Base-by-base conservation (phyloP, 2,888 invertebrate genomes). In the Habroteleia sp. region DNA sequence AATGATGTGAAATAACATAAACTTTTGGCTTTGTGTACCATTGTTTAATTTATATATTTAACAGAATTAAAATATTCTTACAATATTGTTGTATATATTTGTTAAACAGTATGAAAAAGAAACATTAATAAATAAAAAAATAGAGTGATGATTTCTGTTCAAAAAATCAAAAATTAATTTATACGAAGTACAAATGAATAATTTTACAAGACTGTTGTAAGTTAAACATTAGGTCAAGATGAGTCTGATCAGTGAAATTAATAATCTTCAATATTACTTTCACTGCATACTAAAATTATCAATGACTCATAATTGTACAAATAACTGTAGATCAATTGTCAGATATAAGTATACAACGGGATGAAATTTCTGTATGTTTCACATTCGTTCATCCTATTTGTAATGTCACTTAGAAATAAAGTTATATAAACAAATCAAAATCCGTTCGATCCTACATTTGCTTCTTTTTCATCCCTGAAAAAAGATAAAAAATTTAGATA, bases 381-480 rank as follows among this genome's bases (percentile, higher is more conserved):
- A 44, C 65, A 65, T 60, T 54, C 72, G 73, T 48, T 60, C 62
- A 25, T 74, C 54, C 33, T 66, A 66, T 44, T 41, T 54, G 14
- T 29, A 74, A 8, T 56, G 62, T 48, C 29, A 16, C 62, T 66
- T 66, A 69, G 8, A 44, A 42, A n/a, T 46, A 58, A 74, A 14
- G 37, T 66, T 50, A 54, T 60, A 44, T 63, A 58, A 73, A 58
- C 56, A 76, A 66, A 82, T 82, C 80, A 82, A 80, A 78, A 71
- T 80, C 77, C 80, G 74, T 78, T 79, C 1, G 65, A 78, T 80
- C 79, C 82, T 83, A 85, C 76, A 79, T 79, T 85, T 84, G 86
- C 85, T 80, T 86, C 85, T 78, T 87, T 86, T 3, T 69, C 58
- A 50, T 86, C 84, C 76, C 88, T 87, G 79, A 42, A 85, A 85